Conservation (phyloP, 2,113 vertebrate genomes). For the Mesoclemmys tuberculata region DNA sequence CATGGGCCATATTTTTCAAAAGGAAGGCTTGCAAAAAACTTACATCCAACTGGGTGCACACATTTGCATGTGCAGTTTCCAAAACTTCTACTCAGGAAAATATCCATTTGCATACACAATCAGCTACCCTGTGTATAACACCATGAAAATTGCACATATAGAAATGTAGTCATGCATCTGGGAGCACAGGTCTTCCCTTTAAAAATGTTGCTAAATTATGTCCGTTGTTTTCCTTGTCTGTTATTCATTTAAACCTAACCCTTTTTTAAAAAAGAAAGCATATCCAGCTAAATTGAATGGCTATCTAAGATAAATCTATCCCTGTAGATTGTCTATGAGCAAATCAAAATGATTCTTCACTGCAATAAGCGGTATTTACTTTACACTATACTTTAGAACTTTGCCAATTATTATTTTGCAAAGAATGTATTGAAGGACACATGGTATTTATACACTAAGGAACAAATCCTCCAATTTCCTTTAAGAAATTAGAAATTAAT, state of each 20-base stretch:
- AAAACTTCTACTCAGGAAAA: neutral
- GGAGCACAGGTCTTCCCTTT: neutral
- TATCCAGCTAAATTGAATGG: neutral
- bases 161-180: neutral
- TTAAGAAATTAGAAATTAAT: neutral
- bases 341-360: slow-evolving; percentile 12
- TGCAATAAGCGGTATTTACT: slow-evolving; percentile 25
- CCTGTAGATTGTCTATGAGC: neutral
- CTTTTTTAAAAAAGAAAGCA: neutral
- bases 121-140: neutral
- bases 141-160: rapidly evolving
- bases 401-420: neutral
- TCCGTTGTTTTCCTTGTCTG: neutral
- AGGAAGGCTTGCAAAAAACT: neutral
- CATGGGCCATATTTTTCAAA: neutral
- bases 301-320: neutral
- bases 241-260: neutral
- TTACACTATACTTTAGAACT: neutral
- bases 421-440: neutral
- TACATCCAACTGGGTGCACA: rapidly evolving
- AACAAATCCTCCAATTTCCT: neutral
- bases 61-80: neutral
- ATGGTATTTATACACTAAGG: neutral
- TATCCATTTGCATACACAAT: neutral
- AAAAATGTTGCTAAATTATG: neutral